Base-by-base conservation (phyloP, 2,797 vertebrate species). In the Taenioides sp. region DNA sequence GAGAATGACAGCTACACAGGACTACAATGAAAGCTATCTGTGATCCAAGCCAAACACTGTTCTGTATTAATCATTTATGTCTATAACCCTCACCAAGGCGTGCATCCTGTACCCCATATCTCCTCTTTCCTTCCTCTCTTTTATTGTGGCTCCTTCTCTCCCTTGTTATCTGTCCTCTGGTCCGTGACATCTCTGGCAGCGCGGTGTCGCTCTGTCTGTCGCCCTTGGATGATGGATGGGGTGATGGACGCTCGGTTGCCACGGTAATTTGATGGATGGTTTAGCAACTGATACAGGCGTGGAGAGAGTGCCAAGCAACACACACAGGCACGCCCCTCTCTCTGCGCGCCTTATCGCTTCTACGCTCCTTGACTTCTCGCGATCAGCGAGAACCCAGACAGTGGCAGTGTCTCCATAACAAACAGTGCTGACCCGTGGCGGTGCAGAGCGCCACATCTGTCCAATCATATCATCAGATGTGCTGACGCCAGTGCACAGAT, bases 231-330 rank as follows among this genome's bases (percentile, higher is more conserved):
- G 90, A 91, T 87, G 88, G 88, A 91, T 89, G 86, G 70, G 84
- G 67, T 72, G 81, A 87, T 76, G 86, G 89, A 86, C 69, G 80
- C 87, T 86, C 49, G 65, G 89, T 85, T 89, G 87, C 87, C 77
- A 82, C 85, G 64, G 86, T 83, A 84, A 89, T 92, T 88, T 90
- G 89, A 91, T 88, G 84, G 90, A 90, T 89, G 87, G 86, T 89
- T 92, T 89, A 88, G 85, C 80, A 86, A 82, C 74, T 77, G 82
- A 86, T 87, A 84, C 40, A 58, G 71, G 80, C 3, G 37, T 58
- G 0, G 47, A n/a, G 76, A 73, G 69, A 70, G 60, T 70, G 0
- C 7, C 5, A 67, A 71, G 57, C 71, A 0, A 12, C 5, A 67
- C 74, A 67, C 68, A 74, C 59, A 66, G 74, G 78, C 77, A 74